Percentiles rank a stretch among this genome's conserved stretches.
These are phyloP conservation scores for Idaea aversata DNA, from an alignment of 2,888 invertebrate genomes.

Conservation along the genomic window DNA sequence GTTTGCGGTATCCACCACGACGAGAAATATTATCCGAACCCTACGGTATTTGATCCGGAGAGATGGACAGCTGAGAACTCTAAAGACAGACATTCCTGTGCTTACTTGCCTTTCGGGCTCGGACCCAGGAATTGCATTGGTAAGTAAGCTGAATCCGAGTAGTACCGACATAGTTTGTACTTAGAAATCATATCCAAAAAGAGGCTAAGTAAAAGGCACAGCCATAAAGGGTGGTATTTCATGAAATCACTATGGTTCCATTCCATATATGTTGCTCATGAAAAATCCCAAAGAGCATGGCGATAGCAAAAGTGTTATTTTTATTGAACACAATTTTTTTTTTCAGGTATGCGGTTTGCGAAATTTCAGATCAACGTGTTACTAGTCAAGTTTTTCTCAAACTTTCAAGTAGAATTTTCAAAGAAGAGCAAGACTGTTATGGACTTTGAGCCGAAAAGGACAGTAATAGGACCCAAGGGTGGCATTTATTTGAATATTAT, in stretches of 20 bases:
- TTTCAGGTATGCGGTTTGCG: conserved; percentile 52
- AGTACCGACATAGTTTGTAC: neutral
- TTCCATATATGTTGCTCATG: no score
- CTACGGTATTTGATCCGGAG: conserved; percentile 30
- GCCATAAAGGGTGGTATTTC: neutral
- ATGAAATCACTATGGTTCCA: no score
- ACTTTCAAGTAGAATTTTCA: conserved; percentile 38
- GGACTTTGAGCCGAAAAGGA: conserved; percentile 18
- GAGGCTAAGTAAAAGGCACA: no score
- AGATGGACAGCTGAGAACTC: conserved; percentile 27
- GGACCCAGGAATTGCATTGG: conserved; percentile 29
- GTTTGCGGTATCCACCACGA: conserved; percentile 25
- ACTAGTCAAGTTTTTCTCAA: conserved; percentile 39
- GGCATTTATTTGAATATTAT: conserved; percentile 27
- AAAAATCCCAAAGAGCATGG: no score
- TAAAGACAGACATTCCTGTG: conserved; percentile 20
- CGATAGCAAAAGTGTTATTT: no score
- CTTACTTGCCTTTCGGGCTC: conserved; percentile 18
- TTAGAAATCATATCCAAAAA: neutral
- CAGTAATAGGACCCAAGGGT: conserved; percentile 22
- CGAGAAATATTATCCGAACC: conserved; percentile 25
- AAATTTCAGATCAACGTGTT: conserved; percentile 42
- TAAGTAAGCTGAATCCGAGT: conserved; percentile 6
- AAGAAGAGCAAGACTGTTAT: conserved; percentile 30
- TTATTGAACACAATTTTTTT: conserved; percentile 5